Percentiles rank a stretch among this genome's conserved stretches.
Evolutionary conservation across 2,797 vertebrate species (phyloP).

Genomic region (Rhodeus uyekii): DNA sequence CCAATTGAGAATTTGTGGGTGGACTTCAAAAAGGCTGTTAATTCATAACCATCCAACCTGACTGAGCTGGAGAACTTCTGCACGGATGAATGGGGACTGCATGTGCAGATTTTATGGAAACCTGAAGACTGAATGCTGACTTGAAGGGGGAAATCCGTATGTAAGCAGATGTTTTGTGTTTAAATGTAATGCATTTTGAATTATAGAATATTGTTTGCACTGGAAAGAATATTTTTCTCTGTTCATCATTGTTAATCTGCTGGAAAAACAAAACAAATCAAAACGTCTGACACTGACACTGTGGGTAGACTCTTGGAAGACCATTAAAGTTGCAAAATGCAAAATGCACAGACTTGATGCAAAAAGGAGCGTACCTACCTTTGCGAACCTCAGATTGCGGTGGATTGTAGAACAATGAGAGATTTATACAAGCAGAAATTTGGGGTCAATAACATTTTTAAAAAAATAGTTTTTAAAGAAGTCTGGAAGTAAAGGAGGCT

Average conservation of each 20-base stretch:
- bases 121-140: not conserved
- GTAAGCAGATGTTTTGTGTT: conserved; percentile 4
- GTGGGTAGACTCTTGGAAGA: no score
- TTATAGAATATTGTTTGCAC: not conserved
- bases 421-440: not conserved
- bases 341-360: no score
- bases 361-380: no score
- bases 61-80: not conserved
- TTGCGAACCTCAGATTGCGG: no score
- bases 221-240: not conserved
- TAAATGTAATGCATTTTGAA: conserved; percentile 4
- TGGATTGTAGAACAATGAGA: no score
- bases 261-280: not conserved
- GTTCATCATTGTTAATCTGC: not conserved
- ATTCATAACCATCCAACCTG: conserved; percentile 1
- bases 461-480: no score
- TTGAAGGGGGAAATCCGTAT: not conserved
- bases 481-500: no score
- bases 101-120: not conserved
- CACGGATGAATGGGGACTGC: not conserved
- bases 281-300: not conserved
- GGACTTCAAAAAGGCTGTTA: conserved; percentile 12
- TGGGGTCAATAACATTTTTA: no score
- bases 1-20: conserved; percentile 9
- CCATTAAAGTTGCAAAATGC: no score